Evolutionary conservation across 2,113 vertebrate species (phyloP).

Genomic region (Callochromis pleurospilus): DNA sequence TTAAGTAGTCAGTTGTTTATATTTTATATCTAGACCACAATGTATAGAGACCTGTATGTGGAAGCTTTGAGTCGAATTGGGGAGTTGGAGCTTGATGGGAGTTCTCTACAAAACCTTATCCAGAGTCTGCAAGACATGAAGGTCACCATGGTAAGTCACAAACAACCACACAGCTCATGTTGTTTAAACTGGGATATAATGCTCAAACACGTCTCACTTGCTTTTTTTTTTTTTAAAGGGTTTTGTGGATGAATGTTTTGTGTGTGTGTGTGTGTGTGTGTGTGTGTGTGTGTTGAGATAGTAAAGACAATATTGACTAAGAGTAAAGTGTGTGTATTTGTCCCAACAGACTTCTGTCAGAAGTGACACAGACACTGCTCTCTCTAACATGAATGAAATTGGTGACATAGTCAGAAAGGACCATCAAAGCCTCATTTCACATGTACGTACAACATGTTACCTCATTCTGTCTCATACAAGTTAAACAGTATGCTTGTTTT

Average conservation of each 20-base stretch:
- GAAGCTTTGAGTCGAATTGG: slow-evolving; percentile 53
- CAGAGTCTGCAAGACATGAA: slow-evolving; percentile 51
- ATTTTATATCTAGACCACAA: slow-evolving; percentile 45
- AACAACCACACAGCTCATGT: neutral
- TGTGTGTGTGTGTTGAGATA: neutral
- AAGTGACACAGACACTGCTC: slow-evolving; percentile 41
- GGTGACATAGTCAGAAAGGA: slow-evolving; percentile 43
- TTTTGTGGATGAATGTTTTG: neutral
- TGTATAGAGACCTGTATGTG: slow-evolving; percentile 62
- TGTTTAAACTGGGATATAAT: neutral
- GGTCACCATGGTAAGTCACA: slow-evolving; percentile 50
- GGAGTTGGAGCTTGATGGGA: slow-evolving; percentile 62
- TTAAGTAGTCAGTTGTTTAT: neutral
- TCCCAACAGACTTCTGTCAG: slow-evolving; percentile 43
- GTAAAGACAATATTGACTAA: too few relatives aligned
- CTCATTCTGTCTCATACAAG: neutral
- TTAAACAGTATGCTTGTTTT: neutral
- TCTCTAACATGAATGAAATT: slow-evolving; percentile 51
- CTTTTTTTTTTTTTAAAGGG: neutral
- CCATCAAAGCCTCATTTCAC: slow-evolving; percentile 49
- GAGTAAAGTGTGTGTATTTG: neutral
- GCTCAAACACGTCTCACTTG: neutral
- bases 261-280: neutral
- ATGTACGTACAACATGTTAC: slow-evolving; percentile 39
- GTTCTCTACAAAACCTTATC: slow-evolving; percentile 49